phyloP scores from a whole-genome alignment of 2,888 invertebrate species.

The Hermaeophaga mercurialis region DNA sequence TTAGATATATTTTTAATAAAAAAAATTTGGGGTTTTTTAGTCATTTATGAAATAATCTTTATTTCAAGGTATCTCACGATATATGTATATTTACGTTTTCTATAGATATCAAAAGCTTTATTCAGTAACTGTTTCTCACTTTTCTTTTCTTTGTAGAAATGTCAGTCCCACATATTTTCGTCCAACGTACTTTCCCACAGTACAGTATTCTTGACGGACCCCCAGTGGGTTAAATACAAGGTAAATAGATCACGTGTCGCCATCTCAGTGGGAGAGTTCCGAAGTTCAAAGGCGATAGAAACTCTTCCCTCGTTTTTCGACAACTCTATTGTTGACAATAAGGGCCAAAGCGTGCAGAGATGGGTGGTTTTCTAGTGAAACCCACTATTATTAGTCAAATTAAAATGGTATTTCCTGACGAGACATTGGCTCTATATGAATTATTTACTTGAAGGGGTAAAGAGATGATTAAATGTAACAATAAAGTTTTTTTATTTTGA shows the following conservation, averaged over 20 bases:
- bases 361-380: conserved; percentile 31
- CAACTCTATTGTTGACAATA: conserved; percentile 17
- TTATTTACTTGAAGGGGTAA: too few relatives aligned
- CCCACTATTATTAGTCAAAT: conserved; percentile 42
- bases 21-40: too few relatives aligned
- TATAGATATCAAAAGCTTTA: too few relatives aligned
- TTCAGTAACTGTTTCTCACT: too few relatives aligned
- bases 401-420: conserved; percentile 32
- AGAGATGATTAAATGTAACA: too few relatives aligned
- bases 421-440: too few relatives aligned
- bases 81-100: too few relatives aligned
- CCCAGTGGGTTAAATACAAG: conserved; percentile 36
- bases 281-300: conserved; percentile 21
- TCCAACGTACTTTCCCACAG: conserved; percentile 30
- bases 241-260: conserved; percentile 42
- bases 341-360: conserved; percentile 35
- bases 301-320: conserved; percentile 14
- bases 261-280: conserved; percentile 39
- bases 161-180: neutral
- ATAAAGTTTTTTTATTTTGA: too few relatives aligned
- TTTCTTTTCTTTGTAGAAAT: too few relatives aligned
- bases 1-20: too few relatives aligned
- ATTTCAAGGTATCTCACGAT: too few relatives aligned
- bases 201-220: conserved; percentile 26
- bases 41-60: too few relatives aligned